Evolutionary conservation across 64 coral and sea anemone species (phyloP), one percentile per base, ranked within the genome.

Genomic region (Actinia equina): DNA sequence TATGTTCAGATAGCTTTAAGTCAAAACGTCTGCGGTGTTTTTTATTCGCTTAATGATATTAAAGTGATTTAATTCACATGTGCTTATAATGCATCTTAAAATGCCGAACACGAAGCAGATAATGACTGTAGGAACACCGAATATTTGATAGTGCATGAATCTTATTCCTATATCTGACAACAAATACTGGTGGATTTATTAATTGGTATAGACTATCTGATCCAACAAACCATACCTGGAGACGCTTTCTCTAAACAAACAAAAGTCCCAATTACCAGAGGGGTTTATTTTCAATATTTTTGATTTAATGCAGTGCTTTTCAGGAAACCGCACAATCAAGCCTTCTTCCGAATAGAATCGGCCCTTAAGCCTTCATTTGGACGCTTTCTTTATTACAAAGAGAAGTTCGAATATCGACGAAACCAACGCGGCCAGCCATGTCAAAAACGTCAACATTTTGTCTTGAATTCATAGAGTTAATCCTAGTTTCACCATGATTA

Each of bases 71-170:
- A 74, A 74, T 12, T 51, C 78, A 81, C 78, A 52, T 52, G 78
- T 81, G 5, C 19, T 81, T 19, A 81, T 81, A 81, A 81, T 81
- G 78, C 16, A 49, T 81, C 78, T 81, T 81, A 46, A 81, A 81
- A 4, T 81, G 78, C 22, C 44, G 17, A 20, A n/a, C 44, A 9
- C 3, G 41, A 74, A 74, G 26, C 69, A 74, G n/a, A 27, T 37
- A 52, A 52, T 81, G 78, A 81, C 44, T 44, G 6, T 11, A 0
- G 52, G 52, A 81, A 52, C 69, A 41, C 78, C 78, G 22, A 13
- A 49, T 12, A 43, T 52, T 79, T 81, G 52, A 81, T 49, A 81
- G 78, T 52, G 15, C n/a, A 81, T 81, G 17, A 14, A 16, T 22
- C 2, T 81, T 74, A 74, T 41, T 74, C 26, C 69, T 0, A 12